A percentile compares a stretch with the other conserved stretches of the same genome.
These are phyloP conservation scores for Solen grandis DNA, from an alignment of 1,140 invertebrate species.

Conservation along the genomic window DNA sequence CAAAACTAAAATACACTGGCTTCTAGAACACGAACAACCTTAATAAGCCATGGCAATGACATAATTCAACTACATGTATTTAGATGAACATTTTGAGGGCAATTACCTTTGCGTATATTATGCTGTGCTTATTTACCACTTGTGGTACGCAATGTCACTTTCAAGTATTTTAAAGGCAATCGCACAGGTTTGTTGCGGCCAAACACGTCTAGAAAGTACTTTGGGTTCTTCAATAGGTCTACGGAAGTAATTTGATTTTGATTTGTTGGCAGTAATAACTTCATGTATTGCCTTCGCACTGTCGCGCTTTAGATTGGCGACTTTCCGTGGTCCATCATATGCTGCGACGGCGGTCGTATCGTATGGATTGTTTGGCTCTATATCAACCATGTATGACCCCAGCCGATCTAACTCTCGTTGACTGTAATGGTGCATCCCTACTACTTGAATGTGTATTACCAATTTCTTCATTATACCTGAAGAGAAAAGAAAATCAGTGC, in stretches of 20 bases:
- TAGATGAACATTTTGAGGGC: too few relatives aligned
- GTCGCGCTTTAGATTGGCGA: slow-evolving; percentile 25
- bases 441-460: slow-evolving; percentile 29
- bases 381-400: slow-evolving; percentile 12
- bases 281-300: slow-evolving; percentile 31
- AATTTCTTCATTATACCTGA: slow-evolving; percentile 34
- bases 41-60: too few relatives aligned
- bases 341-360: slow-evolving; percentile 22
- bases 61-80: too few relatives aligned
- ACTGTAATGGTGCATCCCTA: slow-evolving; percentile 38
- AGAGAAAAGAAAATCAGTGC: slow-evolving; percentile 15
- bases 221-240: slow-evolving; percentile 5
- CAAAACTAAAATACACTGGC: too few relatives aligned
- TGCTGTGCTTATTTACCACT: too few relatives aligned
- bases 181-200: slow-evolving; percentile 23
- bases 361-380: slow-evolving; percentile 20
- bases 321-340: slow-evolving; percentile 28
- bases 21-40: too few relatives aligned
- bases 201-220: not conserved
- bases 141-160: not conserved
- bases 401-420: not conserved
- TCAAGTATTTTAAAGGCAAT: slow-evolving; percentile 16
- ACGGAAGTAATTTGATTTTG: slow-evolving; percentile 24
- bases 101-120: too few relatives aligned
- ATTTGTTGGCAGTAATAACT: slow-evolving; percentile 14